These are phyloP conservation scores for Graphium colonna DNA, from an alignment of 2,888 invertebrate species.

Conservation along the genomic window DNA sequence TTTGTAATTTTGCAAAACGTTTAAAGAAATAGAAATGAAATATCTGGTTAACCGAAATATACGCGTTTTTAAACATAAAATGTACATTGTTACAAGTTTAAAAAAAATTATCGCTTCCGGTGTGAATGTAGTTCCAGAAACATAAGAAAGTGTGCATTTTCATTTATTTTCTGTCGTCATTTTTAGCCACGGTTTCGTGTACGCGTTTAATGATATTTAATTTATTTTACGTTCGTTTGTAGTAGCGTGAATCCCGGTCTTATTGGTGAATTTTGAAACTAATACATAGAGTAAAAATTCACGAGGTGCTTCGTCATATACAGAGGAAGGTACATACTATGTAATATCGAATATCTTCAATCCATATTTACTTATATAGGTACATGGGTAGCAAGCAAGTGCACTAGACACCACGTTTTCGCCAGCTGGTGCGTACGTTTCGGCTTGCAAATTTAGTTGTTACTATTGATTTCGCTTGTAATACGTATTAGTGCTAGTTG, in stretches of 20 bases:
- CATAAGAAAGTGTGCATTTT: constrained; percentile 75
- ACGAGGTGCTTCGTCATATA: constrained; percentile 66
- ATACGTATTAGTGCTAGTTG: constrained; percentile 35
- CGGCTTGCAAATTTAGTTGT: constrained; percentile 57
- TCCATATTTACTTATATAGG: constrained; percentile 59
- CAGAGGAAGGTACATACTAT: constrained; percentile 61
- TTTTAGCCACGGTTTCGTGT: constrained; percentile 65
- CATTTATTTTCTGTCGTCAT: constrained; percentile 78
- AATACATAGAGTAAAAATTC: constrained; percentile 43
- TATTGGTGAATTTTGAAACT: constrained; percentile 45
- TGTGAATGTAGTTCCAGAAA: constrained; percentile 74
- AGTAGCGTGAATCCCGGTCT: constrained; percentile 45
- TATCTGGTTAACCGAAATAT: constrained; percentile 47
- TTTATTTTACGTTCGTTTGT: constrained; percentile 63
- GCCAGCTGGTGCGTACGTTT: constrained; percentile 75
- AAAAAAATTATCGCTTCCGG: constrained; percentile 70
- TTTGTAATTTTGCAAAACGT: constrained; percentile 22
- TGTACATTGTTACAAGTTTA: constrained; percentile 52
- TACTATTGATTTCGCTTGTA: constrained; percentile 37
- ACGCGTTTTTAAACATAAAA: constrained; percentile 45
- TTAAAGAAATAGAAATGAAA: constrained; percentile 58
- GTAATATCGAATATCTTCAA: constrained; percentile 60
- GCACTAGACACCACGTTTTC: constrained; percentile 73
- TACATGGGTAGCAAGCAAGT: constrained; percentile 46
- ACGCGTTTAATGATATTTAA: constrained; percentile 57